phyloP scores from a whole-genome alignment of 2,888 invertebrate species.

The Sphaerophoria rueppellii region DNA sequence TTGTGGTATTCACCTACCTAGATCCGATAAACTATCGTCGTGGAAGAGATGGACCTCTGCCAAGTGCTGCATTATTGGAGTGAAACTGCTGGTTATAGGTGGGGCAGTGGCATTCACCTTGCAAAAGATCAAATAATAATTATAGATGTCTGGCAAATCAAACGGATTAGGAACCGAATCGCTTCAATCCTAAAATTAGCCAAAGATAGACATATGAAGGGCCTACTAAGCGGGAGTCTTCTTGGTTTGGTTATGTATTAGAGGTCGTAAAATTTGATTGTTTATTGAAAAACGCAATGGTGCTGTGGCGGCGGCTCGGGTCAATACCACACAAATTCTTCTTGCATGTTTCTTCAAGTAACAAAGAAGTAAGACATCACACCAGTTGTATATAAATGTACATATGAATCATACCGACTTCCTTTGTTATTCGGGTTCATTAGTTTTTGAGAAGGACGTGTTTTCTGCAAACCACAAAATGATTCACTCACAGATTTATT shows the following conservation, averaged over 20 bases:
- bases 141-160: conserved; percentile 40
- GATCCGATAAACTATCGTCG: conserved; percentile 33
- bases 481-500: conserved; percentile 48
- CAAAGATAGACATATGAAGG: neutral
- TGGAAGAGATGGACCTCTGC: conserved; percentile 43
- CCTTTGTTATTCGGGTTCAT: conserved; percentile 57
- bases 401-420: conserved; percentile 59
- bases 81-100: conserved; percentile 33
- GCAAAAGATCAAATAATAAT: conserved; percentile 45
- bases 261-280: neutral
- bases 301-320: conserved; percentile 20
- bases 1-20: neutral
- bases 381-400: conserved; percentile 12
- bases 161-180: conserved; percentile 26
- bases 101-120: conserved; percentile 27
- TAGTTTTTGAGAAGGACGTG: conserved; percentile 56
- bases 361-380: conserved; percentile 53
- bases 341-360: conserved; percentile 33
- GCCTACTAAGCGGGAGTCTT: neutral
- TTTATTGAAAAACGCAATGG: conserved; percentile 2
- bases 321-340: conserved; percentile 50
- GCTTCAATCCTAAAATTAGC: neutral
- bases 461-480: conserved; percentile 60
- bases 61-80: conserved; percentile 61
- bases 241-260: neutral